Percentiles rank a stretch among this genome's conserved stretches.
These are phyloP conservation scores for Anhinga rufa DNA, from an alignment of 2,113 vertebrate genomes.

Conservation along the genomic window DNA sequence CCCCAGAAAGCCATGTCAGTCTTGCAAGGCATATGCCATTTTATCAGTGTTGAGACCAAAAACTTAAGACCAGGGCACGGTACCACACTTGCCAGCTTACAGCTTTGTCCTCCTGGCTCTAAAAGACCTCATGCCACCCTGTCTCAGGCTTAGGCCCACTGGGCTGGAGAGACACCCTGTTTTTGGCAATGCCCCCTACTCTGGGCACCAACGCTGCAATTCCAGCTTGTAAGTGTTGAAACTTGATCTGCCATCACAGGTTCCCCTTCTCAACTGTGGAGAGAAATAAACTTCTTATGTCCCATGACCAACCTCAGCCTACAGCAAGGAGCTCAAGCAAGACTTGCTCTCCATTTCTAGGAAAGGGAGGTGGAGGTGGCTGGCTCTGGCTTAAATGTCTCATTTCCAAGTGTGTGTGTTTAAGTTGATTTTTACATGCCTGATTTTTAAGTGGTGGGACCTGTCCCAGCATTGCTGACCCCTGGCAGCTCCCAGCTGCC, in stretches of 20 bases:
- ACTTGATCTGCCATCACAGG: not conserved
- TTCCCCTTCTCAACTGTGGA: rapidly evolving
- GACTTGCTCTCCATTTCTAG: not conserved
- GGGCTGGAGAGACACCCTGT: not conserved
- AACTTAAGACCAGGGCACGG: rapidly evolving
- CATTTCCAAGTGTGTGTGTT: no score
- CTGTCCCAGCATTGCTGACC: not conserved
- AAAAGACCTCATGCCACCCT: not conserved
- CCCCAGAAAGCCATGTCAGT: not conserved
- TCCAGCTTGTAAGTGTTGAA: not conserved
- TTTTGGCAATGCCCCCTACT: not conserved
- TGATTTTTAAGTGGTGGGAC: not conserved
- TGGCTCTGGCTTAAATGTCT: not conserved
- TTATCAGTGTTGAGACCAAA: not conserved
- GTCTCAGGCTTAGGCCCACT: not conserved
- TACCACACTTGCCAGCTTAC: not conserved
- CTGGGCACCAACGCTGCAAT: rapidly evolving
- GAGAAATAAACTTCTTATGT: not conserved
- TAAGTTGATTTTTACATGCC: not conserved
- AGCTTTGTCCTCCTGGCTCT: not conserved
- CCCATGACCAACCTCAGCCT: rapidly evolving
- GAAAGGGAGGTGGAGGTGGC: not conserved
- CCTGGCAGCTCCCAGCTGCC: rapidly evolving
- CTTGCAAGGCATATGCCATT: not conserved
- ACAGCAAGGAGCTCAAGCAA: not conserved